Evolutionary conservation across 1,140 invertebrate genomes (phyloP), one percentile per base, ranked within the genome.

Genomic region (Odontomachus brunneus): DNA sequence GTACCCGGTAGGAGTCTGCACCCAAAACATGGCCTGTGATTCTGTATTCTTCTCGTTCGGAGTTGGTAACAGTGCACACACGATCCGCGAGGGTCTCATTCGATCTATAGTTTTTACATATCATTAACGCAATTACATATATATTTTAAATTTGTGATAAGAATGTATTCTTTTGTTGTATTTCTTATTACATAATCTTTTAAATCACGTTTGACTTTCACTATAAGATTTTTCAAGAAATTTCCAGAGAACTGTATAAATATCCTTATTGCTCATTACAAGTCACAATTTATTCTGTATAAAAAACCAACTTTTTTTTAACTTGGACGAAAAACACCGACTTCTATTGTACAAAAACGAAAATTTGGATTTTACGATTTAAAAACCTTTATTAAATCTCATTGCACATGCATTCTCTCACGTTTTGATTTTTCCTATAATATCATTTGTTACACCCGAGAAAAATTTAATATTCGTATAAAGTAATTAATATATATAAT

Each of bases 1-100:
- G 95, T 97, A 97, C 94, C 97, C 96, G 14, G 96, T 96, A 92
- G 97, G 96, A 69, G 94, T 95, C 12, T 97, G 96, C 90, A 94
- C 95, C 0, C 94, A 95, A 86, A 94, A 95, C 72, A 95, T 96
- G 33, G 93, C 92, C 15, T 95, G 96, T 72, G 96, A 97, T 91
- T 95, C 94, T 26, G 96, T 97, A 24, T 95, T 95, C 86, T 97
- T 97, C 93, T 95, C 95, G 84, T 97, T 97, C 90, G 95, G 96
- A 84, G 95, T 96, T 63, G 96, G 96, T 22, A 95, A 96, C 88
- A 91, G 89, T 65, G 95, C 95, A 84, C 96, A 97, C 90, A 96
- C 95, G 0, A 94, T 96, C 29, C 94, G 96, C 55, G 96, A 97
- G 91, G 96, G 96, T 12, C 95, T 97, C 57, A 97, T 97, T 86